These are phyloP conservation scores for Sebastes nivosus DNA, from an alignment of 2,797 vertebrate genomes.

Conservation along the genomic window DNA sequence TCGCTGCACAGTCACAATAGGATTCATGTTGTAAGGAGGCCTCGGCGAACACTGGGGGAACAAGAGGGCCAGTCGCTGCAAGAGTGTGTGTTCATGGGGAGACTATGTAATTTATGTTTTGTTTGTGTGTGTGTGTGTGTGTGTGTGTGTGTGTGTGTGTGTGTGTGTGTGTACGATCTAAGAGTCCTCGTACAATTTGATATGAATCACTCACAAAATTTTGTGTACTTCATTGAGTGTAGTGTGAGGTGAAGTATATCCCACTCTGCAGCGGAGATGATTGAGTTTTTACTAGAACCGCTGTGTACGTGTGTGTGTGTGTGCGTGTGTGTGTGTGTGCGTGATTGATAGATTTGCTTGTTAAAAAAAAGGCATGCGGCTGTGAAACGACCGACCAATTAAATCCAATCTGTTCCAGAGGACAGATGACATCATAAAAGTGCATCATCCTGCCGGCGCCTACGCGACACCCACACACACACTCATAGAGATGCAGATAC, in stretches of 20 bases:
- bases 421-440: slow-evolving; percentile 71
- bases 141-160: background rate
- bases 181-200: slow-evolving; percentile 35
- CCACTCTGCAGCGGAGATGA: slow-evolving; percentile 40
- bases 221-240: slow-evolving; percentile 24
- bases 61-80: slow-evolving; percentile 17
- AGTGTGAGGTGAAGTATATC: slow-evolving; percentile 25
- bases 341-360: slow-evolving; percentile 56
- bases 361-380: slow-evolving; percentile 59
- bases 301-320: background rate
- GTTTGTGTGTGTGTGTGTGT: background rate
- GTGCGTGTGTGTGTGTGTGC: background rate
- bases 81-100: slow-evolving; percentile 16
- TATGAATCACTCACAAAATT: slow-evolving; percentile 42
- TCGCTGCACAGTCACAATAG: slow-evolving; percentile 18
- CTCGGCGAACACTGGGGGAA: background rate
- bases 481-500: background rate
- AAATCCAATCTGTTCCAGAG: slow-evolving; percentile 75
- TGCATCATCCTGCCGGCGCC: slow-evolving; percentile 31
- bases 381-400: slow-evolving; percentile 69
- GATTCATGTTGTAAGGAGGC: slow-evolving; percentile 37
- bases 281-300: slow-evolving; percentile 42
- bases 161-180: background rate
- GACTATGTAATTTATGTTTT: slow-evolving; percentile 19
- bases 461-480: background rate